Evolutionary conservation across 1,140 invertebrate genomes (phyloP), one percentile per base, ranked within the genome.

Genomic region (Batillaria attramentaria): DNA sequence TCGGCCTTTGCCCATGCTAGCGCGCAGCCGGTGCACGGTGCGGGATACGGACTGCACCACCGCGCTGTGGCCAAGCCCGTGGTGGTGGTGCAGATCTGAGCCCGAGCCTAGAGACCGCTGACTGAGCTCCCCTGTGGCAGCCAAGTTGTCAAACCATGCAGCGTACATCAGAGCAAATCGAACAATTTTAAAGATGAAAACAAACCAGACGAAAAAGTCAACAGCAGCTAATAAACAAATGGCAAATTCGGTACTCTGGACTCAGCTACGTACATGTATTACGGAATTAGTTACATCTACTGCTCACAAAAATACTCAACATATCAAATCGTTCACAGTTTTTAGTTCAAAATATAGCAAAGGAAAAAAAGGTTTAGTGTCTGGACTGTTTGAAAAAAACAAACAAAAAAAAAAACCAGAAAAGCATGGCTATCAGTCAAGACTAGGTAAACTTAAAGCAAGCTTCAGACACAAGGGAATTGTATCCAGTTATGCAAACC

Each of bases 1-100:
- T 33, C 70, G 37, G 60, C 72, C 72, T 75, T 79, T 79, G 72
- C 78, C 78, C 42, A 79, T 73, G 78, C 78, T 79, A 66, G 78
- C 72, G 6, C 78, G 78, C 54, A 79, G 78, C 46, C 72, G 78
- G 20, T 72, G 42, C 60, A 79, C 65, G 13, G 70, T 74, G 20
- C 72, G 72, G 10, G 43, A 65, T 35, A 74, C 42, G 1, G 70
- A 57, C 28, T 70, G 33, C n/a, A 60, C 68, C 33, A 43, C 62
- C 4, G 41, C 41, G 4, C 54, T 62, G 57, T 75, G 73, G 24
- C 73, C 73, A 16, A 57, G 73, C 28, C 35, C 28, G 10, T n/a
- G n/a, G n/a, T 75, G 73, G 20, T 62, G 72, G 37, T 62, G 73
- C 6, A 42, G 54, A 42, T 60, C 10, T 33, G 73, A 62, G 33